Base-by-base conservation (phyloP, 2,797 vertebrate species). In the Spea hammondii region DNA sequence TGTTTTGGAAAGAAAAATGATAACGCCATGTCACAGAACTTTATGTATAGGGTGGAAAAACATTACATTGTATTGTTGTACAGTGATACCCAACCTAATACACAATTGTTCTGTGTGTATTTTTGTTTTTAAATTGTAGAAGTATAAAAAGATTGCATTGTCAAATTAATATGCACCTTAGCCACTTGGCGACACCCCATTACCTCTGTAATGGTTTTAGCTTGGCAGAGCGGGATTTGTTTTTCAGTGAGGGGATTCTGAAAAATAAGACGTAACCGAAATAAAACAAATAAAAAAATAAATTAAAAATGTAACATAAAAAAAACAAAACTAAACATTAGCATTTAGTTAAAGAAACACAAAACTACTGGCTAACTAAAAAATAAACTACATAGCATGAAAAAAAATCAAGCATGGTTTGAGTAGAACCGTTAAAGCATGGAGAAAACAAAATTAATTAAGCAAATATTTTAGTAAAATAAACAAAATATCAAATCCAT, bases 161-260 rank as follows among this genome's bases (percentile, higher is more conserved):
- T 68, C 3, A 54, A 68, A 69, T 68, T 1, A 68, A 6, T 65
- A 82, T 77, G 75, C 82, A 83, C 71, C 72, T 85, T 60, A 79
- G 82, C 70, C 85, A 84, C 84, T 88, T 84, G 86, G 75, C 84
- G 89, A 83, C 83, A 48, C 80, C 87, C 91, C 90, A 90, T 90
- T 96, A 97, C 95, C 95, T 96, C 93, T 83, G 89, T 88, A 92
- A 94, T 92, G 89, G 89, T 93, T 95, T 94, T 95, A 93, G 90
- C 86, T 88, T 90, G 86, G 83, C 88, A 90, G 84, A 91, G 87
- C 93, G 94, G 91, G 87, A 92, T 91, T 85, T 93, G 92, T 90
- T 90, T 94, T 91, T 96, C 93, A 94, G 88, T 93, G 88, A 95
- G 92, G 88, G 93, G 92, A 88, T 93, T 96, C 96, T 98, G 96